Conservation (phyloP, 2,113 vertebrate species). For the Corythornis madagascariensis region DNA sequence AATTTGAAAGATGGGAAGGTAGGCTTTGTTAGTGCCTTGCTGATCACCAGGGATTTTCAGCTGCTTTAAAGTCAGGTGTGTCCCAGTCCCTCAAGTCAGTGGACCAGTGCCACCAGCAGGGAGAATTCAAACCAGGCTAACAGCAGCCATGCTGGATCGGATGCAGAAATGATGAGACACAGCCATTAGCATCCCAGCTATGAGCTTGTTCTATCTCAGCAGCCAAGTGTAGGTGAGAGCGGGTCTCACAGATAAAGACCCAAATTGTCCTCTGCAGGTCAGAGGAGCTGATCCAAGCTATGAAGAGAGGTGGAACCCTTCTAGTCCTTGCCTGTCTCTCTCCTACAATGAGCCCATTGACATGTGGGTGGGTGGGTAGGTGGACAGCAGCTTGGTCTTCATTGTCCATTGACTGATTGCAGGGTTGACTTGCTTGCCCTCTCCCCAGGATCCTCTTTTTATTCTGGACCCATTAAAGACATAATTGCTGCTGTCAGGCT, state of each 20-base stretch:
- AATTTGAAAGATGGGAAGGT: neutral
- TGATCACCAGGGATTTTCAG: neutral
- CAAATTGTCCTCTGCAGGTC: neutral
- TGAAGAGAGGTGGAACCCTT: neutral
- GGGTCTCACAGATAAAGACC: neutral
- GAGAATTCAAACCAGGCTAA: neutral
- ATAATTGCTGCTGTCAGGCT: neutral
- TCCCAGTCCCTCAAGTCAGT: neutral
- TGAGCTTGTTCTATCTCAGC: neutral
- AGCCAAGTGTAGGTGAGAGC: neutral
- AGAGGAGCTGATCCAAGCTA: neutral
- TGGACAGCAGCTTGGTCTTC: neutral
- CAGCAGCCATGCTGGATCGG: fast-evolving
- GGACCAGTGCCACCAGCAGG: neutral
- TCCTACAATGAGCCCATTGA: neutral
- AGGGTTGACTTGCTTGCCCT: neutral
- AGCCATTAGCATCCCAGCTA: fast-evolving
- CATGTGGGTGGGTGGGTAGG: fast-evolving
- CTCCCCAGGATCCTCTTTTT: neutral
- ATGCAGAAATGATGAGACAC: neutral
- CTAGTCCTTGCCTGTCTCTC: neutral
- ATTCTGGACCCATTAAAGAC: neutral
- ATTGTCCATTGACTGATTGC: fast-evolving
- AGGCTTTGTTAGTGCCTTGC: neutral
- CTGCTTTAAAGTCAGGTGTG: neutral